Base-by-base conservation (phyloP, 2,888 invertebrate species). In the Sicus ferrugineus region DNA sequence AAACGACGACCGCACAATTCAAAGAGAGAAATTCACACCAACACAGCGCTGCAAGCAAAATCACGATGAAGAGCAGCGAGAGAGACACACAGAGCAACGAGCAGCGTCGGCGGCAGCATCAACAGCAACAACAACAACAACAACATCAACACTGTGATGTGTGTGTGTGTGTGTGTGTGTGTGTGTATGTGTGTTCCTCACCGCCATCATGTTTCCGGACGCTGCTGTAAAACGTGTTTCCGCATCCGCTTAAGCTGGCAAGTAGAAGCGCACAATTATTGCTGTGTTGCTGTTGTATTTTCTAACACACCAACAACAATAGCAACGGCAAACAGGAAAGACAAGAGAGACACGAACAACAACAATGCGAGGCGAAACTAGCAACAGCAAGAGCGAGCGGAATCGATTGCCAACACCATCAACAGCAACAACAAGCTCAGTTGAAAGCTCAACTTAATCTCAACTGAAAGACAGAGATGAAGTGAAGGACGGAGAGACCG, bases 281-380 rank as follows among this genome's bases (percentile, higher is more conserved):
- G 9, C 14, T 3, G 19, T 16, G 46, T n/a, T 46, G 23, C n/a
- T n/a, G n/a, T n/a, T n/a, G n/a, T n/a, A n/a, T n/a, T n/a, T n/a
- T n/a, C n/a, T n/a, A 52, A 59, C 30, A 31, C 2, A 11, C 4
- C 56, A 59, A 59, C 58, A 59, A 58, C 58, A 26, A 58, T n/a
- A 58, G 19, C 58, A 59, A 31, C 38, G 14, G 9, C 7, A 38
- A 38, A 38, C 38, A 38, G 14, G 7, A 38, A 7, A 9, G 38
- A 38, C 46, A 46, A 46, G 4, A 46, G 19, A 14, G 19, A 9
- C 46, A 46, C 4, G n/a, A 46, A 3, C n/a, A 46, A 46, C 46
- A 46, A 9, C 46, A 46, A 46, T 46, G 5, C 46, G 19, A 9
- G n/a, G 38, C 46, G 19, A n/a, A 46, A 46, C 46, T n/a, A n/a